Evolutionary conservation across 2,888 invertebrate species (phyloP), one percentile per base, ranked within the genome.

Genomic region (Merodon equestris): DNA sequence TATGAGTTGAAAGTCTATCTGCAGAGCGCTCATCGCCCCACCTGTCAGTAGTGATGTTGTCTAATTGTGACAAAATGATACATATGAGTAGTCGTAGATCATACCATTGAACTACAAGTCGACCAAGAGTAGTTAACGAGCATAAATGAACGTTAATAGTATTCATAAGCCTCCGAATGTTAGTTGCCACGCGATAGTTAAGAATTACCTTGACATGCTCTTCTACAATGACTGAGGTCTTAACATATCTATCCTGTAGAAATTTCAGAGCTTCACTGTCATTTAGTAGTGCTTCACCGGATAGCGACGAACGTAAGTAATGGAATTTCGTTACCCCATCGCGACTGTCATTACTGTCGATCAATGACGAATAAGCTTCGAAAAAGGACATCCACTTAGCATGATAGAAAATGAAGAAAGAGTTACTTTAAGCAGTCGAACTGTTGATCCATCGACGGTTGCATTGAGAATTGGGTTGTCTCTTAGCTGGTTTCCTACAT

Each of bases 91-190:
- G n/a, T n/a, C n/a, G n/a, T n/a, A 63, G 14, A 34, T 63, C 51
- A 34, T 63, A 27, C 27, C 51, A 51, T 1, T 63, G 61, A 3
- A 42, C 34, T 7, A 63, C 51, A 2, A 51, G 51, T 63, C 61
- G 10, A n/a, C n/a, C n/a, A n/a, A n/a, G n/a, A n/a, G n/a, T n/a
- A n/a, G n/a, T n/a, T n/a, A 45, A 36, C 3, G 45, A 58, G 12
- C 58, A 13, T 13, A 53, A 40, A n/a, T 53, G 53, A 0, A 53
- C 12, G 12, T 53, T 53, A 7, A 53, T 17, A 15, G 17, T 38
- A 17, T 53, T 51, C 7, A 53, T 12, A 7, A 53, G 36, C 10
- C 44, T 19, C 9, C 63, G 63, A 51, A 45, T 53, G 17, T 18
- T 63, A 19, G 12, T 36, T 15, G 34, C 51, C 10, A 15, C 1